A percentile compares a stretch with the other conserved stretches of the same genome.
These are phyloP conservation scores for Pomatostomus ruficeps DNA, from an alignment of 2,113 vertebrate genomes.

Conservation along the genomic window DNA sequence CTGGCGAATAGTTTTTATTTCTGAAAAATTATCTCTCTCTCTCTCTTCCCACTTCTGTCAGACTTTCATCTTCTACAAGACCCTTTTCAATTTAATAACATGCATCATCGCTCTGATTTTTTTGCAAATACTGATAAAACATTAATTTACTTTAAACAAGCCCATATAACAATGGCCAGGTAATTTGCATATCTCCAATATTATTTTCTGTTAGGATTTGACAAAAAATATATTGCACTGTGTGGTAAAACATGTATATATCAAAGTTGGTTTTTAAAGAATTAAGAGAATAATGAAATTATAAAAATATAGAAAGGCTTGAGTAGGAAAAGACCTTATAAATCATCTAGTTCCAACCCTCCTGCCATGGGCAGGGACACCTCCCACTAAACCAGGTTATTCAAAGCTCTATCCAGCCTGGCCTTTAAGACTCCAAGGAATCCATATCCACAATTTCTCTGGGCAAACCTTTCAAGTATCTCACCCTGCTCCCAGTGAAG, in stretches of 20 bases:
- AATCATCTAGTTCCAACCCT: background rate
- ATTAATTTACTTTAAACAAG: background rate
- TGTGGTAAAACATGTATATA: background rate
- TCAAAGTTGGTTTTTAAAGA: background rate
- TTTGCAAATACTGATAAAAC: background rate
- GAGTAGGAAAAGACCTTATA: background rate
- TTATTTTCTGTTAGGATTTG: background rate
- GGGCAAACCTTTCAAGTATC: background rate
- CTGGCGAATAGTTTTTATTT: background rate
- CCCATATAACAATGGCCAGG: background rate
- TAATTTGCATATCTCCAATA: background rate
- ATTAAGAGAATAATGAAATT: background rate
- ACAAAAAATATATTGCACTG: background rate
- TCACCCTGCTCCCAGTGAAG: background rate
- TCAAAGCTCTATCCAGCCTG: background rate
- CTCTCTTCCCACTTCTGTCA: background rate
- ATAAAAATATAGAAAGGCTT: background rate
- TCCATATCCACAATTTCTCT: background rate
- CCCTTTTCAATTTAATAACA: background rate
- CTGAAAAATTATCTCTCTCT: background rate
- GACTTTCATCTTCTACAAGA: background rate
- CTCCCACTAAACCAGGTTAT: background rate
- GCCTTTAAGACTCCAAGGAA: background rate
- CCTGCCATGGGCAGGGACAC: background rate
- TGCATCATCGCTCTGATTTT: background rate